Base-by-base conservation (phyloP, 2,797 vertebrate genomes). In the Vespertilio murinus region DNA sequence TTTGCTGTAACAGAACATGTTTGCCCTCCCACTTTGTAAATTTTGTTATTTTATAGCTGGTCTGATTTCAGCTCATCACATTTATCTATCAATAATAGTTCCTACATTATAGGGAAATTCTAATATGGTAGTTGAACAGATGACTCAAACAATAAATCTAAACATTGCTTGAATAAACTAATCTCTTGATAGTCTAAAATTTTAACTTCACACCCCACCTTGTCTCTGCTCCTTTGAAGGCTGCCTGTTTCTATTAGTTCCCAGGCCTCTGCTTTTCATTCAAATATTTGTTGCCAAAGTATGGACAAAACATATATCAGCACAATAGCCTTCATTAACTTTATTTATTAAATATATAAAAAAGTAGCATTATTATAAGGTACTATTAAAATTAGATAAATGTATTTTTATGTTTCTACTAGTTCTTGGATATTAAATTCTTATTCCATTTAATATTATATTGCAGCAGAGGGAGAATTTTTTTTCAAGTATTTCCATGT, bases 51-150 rank as follows among this genome's bases (percentile, higher is more conserved):
- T 45, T 28, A 47, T 54, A 90, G 49, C 5, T 78, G 33, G 16
- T 54, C 25, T 84, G 54, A 8, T 42, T 95, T 93, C 5, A 67
- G 33, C 13, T 59, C 18, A 56, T 90, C 22, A 45, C 8, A 65
- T 78, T 89, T 78, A 23, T 95, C 18, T 30, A 20, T 54, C 40
- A 77, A 33, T 61, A 91, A 52, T 35, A 89, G 74, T 83, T 90
- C 86, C 47, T 64, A 82, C 61, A 23, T 40, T 64, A 78, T 82
- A 67, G 16, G 25, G 59, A 17, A 86, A 69, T 73, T 87, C 23
- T 69, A 78, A 89, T 23, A 67, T 86, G 0, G 0, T 59, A 89
- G 3, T 33, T 92, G 23, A 42, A 42, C 13, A 56, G 23, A 65
- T 92, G 83, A 81, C 3, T 73, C 59, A 56, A 69, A 38, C 9